Evolutionary conservation across 2,797 vertebrate species (phyloP).

Genomic region (Danio albolineatus): DNA sequence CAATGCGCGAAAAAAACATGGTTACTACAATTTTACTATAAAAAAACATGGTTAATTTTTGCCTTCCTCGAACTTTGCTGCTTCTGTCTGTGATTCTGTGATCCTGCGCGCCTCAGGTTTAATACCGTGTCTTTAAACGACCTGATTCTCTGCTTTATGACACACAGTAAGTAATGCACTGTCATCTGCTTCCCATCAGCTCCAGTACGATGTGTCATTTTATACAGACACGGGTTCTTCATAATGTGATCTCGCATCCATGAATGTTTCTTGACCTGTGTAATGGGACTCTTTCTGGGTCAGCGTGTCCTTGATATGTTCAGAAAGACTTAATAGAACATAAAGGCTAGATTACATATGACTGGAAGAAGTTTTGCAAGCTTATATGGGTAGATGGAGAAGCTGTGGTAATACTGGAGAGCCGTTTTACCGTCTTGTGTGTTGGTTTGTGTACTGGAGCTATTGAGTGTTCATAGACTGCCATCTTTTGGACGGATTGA

Average conservation of each 20-base stretch:
- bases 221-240: neutral
- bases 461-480: slow-evolving; percentile 24
- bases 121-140: slow-evolving; percentile 4
- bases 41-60: too few relatives aligned
- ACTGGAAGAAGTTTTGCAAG: neutral
- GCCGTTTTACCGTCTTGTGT: neutral
- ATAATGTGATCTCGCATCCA: neutral
- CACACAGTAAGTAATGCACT: slow-evolving; percentile 1
- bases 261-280: slow-evolving; percentile 10
- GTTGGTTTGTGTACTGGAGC: neutral
- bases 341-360: neutral
- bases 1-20: too few relatives aligned
- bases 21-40: too few relatives aligned
- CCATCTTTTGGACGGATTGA: slow-evolving; percentile 18
- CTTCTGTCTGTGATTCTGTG: too few relatives aligned
- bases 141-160: slow-evolving; percentile 15
- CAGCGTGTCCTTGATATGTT: slow-evolving; percentile 6
- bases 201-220: slow-evolving; percentile 20
- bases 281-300: neutral
- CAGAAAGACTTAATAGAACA: neutral
- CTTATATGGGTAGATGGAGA: too few relatives aligned
- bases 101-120: neutral
- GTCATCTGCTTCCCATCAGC: slow-evolving; percentile 13
- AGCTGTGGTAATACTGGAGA: neutral
- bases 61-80: too few relatives aligned